These are phyloP conservation scores for Drosophila serrata DNA, from an alignment of 1,140 invertebrate species.

Conservation along the genomic window DNA sequence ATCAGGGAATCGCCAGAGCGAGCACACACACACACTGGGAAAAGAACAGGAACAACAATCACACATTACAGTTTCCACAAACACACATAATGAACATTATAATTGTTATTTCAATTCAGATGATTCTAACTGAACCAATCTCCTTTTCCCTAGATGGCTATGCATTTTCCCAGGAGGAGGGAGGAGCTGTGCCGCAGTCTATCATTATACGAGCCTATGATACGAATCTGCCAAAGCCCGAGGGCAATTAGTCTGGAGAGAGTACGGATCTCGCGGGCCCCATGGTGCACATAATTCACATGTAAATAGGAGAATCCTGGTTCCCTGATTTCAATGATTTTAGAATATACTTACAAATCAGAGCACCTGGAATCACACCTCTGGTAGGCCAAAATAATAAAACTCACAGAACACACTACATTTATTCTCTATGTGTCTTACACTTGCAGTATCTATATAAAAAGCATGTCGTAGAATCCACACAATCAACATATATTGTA, in stretches of 20 bases:
- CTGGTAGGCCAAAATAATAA: constrained; percentile 53
- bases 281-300: constrained; percentile 15
- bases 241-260: constrained; percentile 86
- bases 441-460: constrained; percentile 24
- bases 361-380: constrained; percentile 17
- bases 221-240: constrained; percentile 94
- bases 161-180: constrained; percentile 99
- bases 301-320: constrained; percentile 18
- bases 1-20: neutral
- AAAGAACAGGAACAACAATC: constrained; percentile 10
- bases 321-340: constrained; percentile 19
- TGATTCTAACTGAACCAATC: constrained; percentile 4
- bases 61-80: constrained; percentile 35
- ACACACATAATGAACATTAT: constrained; percentile 19
- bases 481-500: constrained; percentile 47
- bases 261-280: constrained; percentile 12
- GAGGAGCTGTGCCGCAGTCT: constrained; percentile 96
- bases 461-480: constrained; percentile 50
- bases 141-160: constrained; percentile 93
- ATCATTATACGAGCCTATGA: constrained; percentile 97
- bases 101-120: neutral
- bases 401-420: constrained; percentile 41
- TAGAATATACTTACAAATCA: constrained; percentile 24
- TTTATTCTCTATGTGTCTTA: constrained; percentile 74
- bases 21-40: neutral